Base-by-base conservation (phyloP, 2,113 vertebrate species). In the Cromileptes altivelis region DNA sequence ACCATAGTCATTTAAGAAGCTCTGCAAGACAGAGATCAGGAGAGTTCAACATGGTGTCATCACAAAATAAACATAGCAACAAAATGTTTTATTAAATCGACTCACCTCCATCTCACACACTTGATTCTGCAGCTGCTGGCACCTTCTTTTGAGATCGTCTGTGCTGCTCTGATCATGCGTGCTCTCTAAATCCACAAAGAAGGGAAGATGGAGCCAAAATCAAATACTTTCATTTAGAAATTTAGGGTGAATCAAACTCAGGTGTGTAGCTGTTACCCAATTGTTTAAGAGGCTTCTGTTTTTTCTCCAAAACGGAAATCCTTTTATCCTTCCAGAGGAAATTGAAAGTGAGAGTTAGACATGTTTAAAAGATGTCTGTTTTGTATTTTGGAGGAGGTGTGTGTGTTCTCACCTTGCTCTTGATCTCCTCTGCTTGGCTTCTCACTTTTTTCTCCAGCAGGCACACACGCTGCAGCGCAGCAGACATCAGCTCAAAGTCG, bases 21-120 rank as follows among this genome's bases (percentile, higher is more conserved):
- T 60, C 98, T 99, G 92, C 0, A 52, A 50, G 3, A 69, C 1
- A n/a, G 1, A 27, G 3, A 27, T 62, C 37, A 25, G 17, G 13
- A 52, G 14, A 17, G 13, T 40, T 58, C 13, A 52, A 37, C 9
- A 6, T 6, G n/a, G 5, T 17, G 1, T 17, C 3, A n/a, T 37
- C 70, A 30, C 19, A 60, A 47, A 4, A 19, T n/a, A 42, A 58
- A 49, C 4, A 18, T 47, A 17, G 11, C 1, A 6, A 45, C 17
- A 0, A 0, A 37, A 30, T n/a, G 12, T 67, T 63, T 37, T 4
- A n/a, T 63, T 9, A n/a, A 53, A 25, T 47, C 12, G 55, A 60
- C 95, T 96, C 78, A 97, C 98, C 96, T 99, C 97, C 98, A 99
- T 99, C 91, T 99, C 96, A 81, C 64, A 74, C 25, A 99, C 93